Evolutionary conservation across 2,113 vertebrate genomes (phyloP), one percentile per base, ranked within the genome.

Genomic region (Holacanthus passer): DNA sequence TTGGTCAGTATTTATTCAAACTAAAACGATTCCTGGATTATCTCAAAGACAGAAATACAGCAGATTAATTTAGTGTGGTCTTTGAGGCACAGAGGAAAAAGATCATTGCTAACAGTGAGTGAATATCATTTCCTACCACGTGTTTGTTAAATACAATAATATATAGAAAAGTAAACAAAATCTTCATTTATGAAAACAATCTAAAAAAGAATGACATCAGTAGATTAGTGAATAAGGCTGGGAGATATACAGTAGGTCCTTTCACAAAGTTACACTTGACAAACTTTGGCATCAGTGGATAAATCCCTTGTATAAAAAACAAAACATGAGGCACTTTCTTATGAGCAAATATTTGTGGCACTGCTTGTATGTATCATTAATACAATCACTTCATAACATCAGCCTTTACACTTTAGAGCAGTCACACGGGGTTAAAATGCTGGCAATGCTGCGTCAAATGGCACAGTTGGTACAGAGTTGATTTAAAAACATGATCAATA

Each of bases 231-330:
- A 48, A 29, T 29, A 76, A 74, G 75, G 67, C 82, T 68, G 67
- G 29, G 53, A 63, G 74, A 80, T 45, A 68, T 37, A 84, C 79
- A 90, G 88, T 63, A 90, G 88, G 55, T 80, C 76, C 69, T 58
- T 55, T 84, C 67, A 83, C 59, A 88, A 59, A 81, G 60, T 85
- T 82, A 76, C 50, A 19, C 9, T 45, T 56, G 27, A 65, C 50
- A 77, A n/a, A 78, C 84, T 94, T 94, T 91, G 92, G 92, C 85
- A 84, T 88, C 78, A 65, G 82, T 81, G 72, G 78, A 89, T 59
- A 69, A 86, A 77, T 71, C 73, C 70, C 48, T 62, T 24, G 29
- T 66, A 81, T 64, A 77, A 66, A 89, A 87, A 86, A 62, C 14
- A 82, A 67, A 84, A 77, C 43, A 75, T 3, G 53, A 88, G 58